Evolutionary conservation across 2,888 invertebrate genomes (phyloP).

Genomic region (Cerastis rubricosa): DNA sequence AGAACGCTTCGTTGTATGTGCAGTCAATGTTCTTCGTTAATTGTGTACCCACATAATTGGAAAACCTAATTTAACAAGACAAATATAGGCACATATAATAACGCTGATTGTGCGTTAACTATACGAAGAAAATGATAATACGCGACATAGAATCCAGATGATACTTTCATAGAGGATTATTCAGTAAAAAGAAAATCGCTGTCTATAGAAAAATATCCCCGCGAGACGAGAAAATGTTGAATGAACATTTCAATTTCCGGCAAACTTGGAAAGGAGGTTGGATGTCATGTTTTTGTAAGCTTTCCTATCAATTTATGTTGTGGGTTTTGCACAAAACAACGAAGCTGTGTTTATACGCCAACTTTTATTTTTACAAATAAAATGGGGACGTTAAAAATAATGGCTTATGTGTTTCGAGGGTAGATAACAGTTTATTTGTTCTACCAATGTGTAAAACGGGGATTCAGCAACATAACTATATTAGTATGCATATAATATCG

Average conservation of each 20-base stretch:
- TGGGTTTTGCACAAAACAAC: neutral
- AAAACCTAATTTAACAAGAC: conserved; percentile 6
- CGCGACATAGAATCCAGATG: neutral
- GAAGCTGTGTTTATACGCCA: neutral
- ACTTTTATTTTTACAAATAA: neutral
- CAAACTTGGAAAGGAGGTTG: neutral
- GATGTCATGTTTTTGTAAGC: neutral
- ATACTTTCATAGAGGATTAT: neutral
- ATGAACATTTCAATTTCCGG: conserved; percentile 30
- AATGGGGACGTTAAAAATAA: neutral
- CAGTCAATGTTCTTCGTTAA: neutral
- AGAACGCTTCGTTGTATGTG: neutral
- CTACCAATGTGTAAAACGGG: neutral
- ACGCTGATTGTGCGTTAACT: conserved; percentile 19
- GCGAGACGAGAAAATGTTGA: conserved; percentile 14
- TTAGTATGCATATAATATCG: conserved; percentile 32
- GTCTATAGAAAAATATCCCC: neutral
- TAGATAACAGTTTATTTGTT: conserved; percentile 22
- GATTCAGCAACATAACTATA: neutral
- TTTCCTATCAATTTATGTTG: neutral
- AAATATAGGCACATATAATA: conserved; percentile 7
- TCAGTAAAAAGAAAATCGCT: conserved; percentile 12
- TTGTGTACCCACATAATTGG: neutral
- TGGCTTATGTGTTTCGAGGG: neutral
- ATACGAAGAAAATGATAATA: neutral